Evolutionary conservation across 2,888 invertebrate genomes (phyloP).

Genomic region (Phyllotreta striolata): DNA sequence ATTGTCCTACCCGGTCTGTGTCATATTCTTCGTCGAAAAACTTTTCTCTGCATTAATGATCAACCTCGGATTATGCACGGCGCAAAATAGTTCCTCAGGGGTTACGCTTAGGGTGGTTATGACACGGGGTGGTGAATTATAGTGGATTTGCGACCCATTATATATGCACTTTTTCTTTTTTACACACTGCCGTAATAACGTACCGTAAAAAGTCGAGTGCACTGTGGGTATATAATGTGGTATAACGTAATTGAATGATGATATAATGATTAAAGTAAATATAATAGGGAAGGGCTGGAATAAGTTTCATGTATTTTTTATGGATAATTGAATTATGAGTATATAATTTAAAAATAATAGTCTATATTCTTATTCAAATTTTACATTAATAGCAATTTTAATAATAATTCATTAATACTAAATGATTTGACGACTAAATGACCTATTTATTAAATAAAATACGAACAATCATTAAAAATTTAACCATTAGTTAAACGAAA

Average conservation of each 20-base stretch:
- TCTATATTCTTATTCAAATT: no score
- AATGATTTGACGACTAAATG: no score
- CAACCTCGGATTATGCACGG: conserved; percentile 27
- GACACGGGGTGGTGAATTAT: conserved; percentile 37
- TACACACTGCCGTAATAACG: conserved; percentile 23
- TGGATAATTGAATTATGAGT: no score
- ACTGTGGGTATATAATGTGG: conserved; percentile 6
- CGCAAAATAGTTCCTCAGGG: conserved; percentile 32
- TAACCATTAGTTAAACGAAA: no score
- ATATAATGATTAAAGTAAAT: conserved; percentile 16
- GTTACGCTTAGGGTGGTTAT: conserved; percentile 25
- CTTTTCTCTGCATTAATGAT: conserved; percentile 27
- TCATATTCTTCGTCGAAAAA: conserved; percentile 26
- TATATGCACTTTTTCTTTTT: conserved; percentile 31
- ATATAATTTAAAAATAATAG: no score
- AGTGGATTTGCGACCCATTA: conserved; percentile 32
- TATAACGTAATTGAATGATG: conserved; percentile 27
- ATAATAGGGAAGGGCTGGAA: conserved; percentile 7
- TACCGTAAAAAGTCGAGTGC: conserved; percentile 28
- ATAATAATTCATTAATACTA: no score
- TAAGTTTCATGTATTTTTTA: no score
- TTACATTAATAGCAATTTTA: no score
- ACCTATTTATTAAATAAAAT: no score
- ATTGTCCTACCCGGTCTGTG: conserved; percentile 16
- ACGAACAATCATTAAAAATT: no score